A percentile compares a stretch with the other conserved stretches of the same genome.
phyloP scores from a whole-genome alignment of 1,140 invertebrate genomes.

The Lutraria rhynchaena region DNA sequence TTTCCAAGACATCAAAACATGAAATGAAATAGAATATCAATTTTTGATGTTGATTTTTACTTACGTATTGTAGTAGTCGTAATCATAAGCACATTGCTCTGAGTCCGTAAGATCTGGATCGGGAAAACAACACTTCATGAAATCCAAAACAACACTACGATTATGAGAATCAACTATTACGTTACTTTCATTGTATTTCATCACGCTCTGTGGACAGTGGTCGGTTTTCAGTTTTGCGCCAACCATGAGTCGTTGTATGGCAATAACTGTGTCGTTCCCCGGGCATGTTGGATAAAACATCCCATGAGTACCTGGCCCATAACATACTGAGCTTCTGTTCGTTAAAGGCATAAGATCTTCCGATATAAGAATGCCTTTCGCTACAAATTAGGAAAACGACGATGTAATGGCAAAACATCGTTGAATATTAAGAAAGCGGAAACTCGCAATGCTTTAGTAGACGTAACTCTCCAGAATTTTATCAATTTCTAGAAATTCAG shows the following conservation, averaged over 20 bases:
- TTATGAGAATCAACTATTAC: not conserved
- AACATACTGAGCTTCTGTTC: slow-evolving; percentile 1
- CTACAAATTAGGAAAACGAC: too few species aligned
- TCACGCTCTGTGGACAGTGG: not conserved
- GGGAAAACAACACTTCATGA: not conserved
- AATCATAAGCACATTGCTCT: not conserved
- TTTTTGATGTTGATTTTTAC: too few species aligned
- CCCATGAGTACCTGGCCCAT: slow-evolving; percentile 5
- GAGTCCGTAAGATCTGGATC: not conserved
- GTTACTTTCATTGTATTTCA: not conserved
- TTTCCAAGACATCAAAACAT: too few species aligned
- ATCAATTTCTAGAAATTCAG: too few species aligned
- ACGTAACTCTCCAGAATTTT: too few species aligned
- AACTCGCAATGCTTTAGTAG: too few species aligned
- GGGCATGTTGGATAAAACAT: not conserved
- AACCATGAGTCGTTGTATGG: not conserved
- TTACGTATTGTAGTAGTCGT: not conserved
- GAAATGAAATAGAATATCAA: too few species aligned
- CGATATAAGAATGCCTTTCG: too few species aligned
- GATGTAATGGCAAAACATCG: too few species aligned
- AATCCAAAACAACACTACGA: not conserved
- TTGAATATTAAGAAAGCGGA: too few species aligned
- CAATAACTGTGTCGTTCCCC: not conserved
- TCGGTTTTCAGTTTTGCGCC: not conserved
- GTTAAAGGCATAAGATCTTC: not conserved